These are phyloP conservation scores for Macropus fuliginosus DNA, from an alignment of 2,797 vertebrate genomes.

Conservation along the genomic window DNA sequence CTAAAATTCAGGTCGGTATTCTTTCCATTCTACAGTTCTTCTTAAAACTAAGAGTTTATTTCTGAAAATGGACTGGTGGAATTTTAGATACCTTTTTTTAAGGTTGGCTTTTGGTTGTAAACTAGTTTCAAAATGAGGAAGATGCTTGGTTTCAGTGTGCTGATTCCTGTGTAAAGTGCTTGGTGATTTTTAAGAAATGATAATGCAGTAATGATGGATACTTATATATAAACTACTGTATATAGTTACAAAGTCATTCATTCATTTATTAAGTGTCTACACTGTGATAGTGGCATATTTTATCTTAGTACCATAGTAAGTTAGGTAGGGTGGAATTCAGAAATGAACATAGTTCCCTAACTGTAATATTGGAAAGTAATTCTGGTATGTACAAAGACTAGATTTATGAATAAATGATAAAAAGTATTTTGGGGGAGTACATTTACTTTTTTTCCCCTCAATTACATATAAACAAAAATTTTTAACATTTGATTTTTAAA, in stretches of 20 bases:
- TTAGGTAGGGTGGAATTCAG: not conserved
- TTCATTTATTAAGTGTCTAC: not conserved
- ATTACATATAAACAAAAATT: too few relatives aligned
- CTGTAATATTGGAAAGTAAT: not conserved
- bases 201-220: not conserved
- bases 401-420: not conserved
- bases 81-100: constrained; percentile 14
- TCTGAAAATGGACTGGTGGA: not conserved
- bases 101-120: not conserved
- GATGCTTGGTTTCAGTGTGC: not conserved
- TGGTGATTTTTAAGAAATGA: constrained; percentile 22
- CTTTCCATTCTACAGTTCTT: not conserved
- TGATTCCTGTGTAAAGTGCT: constrained; percentile 29
- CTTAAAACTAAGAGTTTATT: too few relatives aligned
- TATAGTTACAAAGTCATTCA: not conserved
- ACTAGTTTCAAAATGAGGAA: not conserved
- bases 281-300: not conserved
- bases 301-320: not conserved
- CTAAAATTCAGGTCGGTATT: not conserved
- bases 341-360: not conserved
- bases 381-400: not conserved
- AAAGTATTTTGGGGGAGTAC: not conserved
- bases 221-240: constrained; percentile 1
- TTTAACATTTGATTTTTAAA: not conserved
- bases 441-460: not conserved